Conservation (phyloP, 2,797 vertebrate genomes). For the Psittacula derbiana region DNA sequence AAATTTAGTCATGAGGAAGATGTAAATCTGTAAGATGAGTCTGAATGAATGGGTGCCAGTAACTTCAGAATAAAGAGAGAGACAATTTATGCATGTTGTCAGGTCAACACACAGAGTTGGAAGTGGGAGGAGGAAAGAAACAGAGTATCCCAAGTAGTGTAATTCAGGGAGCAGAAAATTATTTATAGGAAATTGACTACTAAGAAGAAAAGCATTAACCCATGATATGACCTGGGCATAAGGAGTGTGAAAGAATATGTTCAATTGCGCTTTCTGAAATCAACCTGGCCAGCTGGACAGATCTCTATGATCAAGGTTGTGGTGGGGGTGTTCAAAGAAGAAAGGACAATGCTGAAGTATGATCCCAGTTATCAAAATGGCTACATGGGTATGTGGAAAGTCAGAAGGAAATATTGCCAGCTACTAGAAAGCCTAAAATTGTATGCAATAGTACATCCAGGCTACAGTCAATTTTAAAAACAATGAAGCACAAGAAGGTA, state of each 20-base stretch:
- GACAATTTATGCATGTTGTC: not conserved
- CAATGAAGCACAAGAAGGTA: not conserved
- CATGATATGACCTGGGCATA: not conserved
- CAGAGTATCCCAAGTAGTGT: not conserved
- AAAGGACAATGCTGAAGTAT: not conserved
- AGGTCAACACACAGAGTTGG: not conserved
- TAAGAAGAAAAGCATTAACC: not conserved
- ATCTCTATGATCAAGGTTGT: not conserved
- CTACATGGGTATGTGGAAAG: not conserved
- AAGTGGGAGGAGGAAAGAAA: not conserved
- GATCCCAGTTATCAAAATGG: not conserved
- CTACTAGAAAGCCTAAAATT: not conserved
- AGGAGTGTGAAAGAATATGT: not conserved
- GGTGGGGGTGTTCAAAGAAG: not conserved
- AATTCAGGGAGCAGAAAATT: not conserved
- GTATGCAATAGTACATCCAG: not conserved
- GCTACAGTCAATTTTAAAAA: not conserved
- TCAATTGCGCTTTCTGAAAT: not conserved
- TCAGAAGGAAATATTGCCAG: not conserved
- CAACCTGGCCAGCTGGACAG: fast-evolving
- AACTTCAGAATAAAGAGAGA: not conserved
- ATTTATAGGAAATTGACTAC: not conserved
- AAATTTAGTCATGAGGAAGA: not conserved
- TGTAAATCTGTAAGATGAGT: not conserved
- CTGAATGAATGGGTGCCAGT: not conserved